Base-by-base conservation (phyloP, 2,797 vertebrate species). In the Chelmon rostratus region DNA sequence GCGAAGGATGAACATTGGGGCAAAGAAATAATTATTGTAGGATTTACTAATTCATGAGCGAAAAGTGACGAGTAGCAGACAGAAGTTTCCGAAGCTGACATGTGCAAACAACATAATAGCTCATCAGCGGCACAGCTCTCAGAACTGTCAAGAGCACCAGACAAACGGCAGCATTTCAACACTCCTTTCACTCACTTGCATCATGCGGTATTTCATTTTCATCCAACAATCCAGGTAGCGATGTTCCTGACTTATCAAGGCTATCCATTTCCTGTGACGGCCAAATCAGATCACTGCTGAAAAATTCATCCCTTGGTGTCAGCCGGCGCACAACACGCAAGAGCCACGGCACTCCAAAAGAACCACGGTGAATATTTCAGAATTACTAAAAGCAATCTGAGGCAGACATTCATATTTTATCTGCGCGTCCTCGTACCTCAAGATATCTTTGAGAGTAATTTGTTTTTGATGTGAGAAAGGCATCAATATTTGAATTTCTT, bases 331-430 rank as follows among this genome's bases (percentile, higher is more conserved):
- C 82, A 81, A 81, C 76, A 69, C 82, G 72, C 72, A 74, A 62
- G 82, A 85, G 73, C 72, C 72, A 49, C 9, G 2, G 66, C 37
- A 58, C 23, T 73, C 77, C 71, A 80, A 86, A 88, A 88, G 90
- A 82, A 89, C 84, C 78, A 81, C 78, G 80, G 88, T 95, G 83
- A 94, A 96, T 95, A 95, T 95, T 96, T 95, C 70, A 95, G 68
- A 93, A 81, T 92, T 90, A 92, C 93, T 95, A 94, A 96, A 93
- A 95, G 93, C 90, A 94, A 95, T 94, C 89, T 81, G 81, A 90
- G 89, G 91, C 94, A 90, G 85, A 72, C 79, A 93, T 95, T 79
- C 78, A 96, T 95, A 91, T 93, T 95, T 94, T 50, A 95, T 91
- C 58, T 37, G 53, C 57, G 28, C 76, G 70, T 85, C 88, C 71